Evolutionary conservation across 2,888 invertebrate genomes (phyloP), one percentile per base, ranked within the genome.

Genomic region (Oxycera nigricornis): DNA sequence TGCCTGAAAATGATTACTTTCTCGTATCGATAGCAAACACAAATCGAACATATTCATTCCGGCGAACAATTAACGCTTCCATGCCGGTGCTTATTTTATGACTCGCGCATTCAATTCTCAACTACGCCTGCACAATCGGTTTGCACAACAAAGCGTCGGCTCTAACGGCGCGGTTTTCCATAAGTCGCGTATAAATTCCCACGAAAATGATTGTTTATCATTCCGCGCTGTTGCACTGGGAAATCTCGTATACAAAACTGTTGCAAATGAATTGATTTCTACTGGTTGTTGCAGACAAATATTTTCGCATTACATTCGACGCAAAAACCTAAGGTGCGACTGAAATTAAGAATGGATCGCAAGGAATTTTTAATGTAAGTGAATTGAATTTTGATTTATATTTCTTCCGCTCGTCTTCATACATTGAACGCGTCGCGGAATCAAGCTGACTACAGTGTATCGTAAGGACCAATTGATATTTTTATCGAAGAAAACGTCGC

Each of bases 1-100:
- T 30, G 41, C 1, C 24, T 17, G 65, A 11, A 20, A 59, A 4
- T 59, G 11, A 20, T 20, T 55, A 14, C 28, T 26, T 30, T 59
- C 59, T 28, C 59, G 20, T n/a, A 3, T 30, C 30, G 26, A 59
- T 59, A 28, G 59, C n/a, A 14, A 59, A 17, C 20, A 17, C 52
- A 30, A 59, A 4, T 6, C n/a, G 24, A 11, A 28, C 59, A 30
- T 50, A 50, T 14, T n/a, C 14, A 24, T 4, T 26, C 59, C 59
- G 4, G 59, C 17, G 26, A n/a, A 9, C 59, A 28, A 59, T 59
- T 59, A 59, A 28, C 59, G 59, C 59, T 28, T 30, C 59, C 22
- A 30, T 28, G n/a, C 22, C 59, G 59, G 59, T 59, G 59, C 59
- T 28, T 59, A 7, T 24, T 11, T 3, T 3, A 17, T 14, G 46